Evolutionary conservation across 2,888 invertebrate species (phyloP).

Genomic region (Diachrysia chrysitis): DNA sequence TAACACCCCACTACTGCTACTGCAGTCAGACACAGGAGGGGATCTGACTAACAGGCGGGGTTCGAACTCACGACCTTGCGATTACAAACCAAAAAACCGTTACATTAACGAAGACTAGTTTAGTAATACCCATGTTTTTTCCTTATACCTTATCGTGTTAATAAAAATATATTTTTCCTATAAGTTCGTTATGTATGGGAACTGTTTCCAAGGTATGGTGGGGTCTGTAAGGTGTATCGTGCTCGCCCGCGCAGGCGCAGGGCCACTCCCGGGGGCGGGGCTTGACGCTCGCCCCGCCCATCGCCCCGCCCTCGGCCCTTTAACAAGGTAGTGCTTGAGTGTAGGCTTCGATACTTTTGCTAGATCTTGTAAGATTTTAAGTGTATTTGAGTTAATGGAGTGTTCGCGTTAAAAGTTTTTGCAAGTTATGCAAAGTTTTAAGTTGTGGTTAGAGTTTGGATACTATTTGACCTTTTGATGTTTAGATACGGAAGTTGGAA

Average conservation of each 20-base stretch:
- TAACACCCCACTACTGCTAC: not conserved
- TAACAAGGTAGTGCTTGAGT: conserved; percentile 41
- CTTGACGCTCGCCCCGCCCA: conserved; percentile 66
- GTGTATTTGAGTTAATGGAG: not conserved
- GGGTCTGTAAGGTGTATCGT: conserved; percentile 45
- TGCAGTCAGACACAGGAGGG: not conserved
- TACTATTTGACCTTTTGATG: not conserved
- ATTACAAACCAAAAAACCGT: not conserved
- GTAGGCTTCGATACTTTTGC: conserved; percentile 21
- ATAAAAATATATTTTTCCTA: conserved; percentile 28
- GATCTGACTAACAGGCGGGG: not conserved
- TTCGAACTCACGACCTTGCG: not conserved
- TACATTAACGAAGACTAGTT: not conserved
- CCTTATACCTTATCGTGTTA: conserved; percentile 19
- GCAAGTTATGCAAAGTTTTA: not conserved
- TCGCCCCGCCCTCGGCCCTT: conserved; percentile 67
- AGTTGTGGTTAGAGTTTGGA: not conserved
- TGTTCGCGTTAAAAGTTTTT: not conserved
- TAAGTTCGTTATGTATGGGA: conserved; percentile 18
- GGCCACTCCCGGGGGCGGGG: conserved; percentile 74
- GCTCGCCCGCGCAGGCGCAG: conserved; percentile 76
- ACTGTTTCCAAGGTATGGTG: conserved; percentile 27
- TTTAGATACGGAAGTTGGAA: not conserved
- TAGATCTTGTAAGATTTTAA: conserved; percentile 16
- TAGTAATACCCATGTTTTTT: conserved; percentile 6